Conservation (phyloP, 1,140 invertebrate species). For the Drosophila erecta region DNA sequence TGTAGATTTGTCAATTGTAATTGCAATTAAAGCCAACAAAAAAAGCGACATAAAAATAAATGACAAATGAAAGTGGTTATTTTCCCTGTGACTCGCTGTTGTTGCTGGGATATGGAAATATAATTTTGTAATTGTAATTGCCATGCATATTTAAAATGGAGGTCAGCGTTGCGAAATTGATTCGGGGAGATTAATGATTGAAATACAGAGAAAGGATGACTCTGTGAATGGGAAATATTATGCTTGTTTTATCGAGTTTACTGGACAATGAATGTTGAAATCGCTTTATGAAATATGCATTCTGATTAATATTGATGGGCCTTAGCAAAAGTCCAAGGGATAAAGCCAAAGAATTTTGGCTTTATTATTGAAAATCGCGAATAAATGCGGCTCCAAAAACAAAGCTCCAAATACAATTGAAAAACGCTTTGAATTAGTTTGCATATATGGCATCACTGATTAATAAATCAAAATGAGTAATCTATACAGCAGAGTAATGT, state of each 20-base stretch:
- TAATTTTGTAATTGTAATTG: constrained; percentile 59
- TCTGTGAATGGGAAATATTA: constrained; percentile 16
- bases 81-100: constrained; percentile 1
- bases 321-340: constrained; percentile 6
- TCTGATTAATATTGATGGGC: constrained; percentile 46
- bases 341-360: not conserved
- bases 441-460: too few species aligned
- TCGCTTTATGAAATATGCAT: constrained; percentile 50
- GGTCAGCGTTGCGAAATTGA: constrained; percentile 51
- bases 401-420: not conserved
- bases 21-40: constrained; percentile 47
- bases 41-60: constrained; percentile 33
- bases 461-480: not conserved
- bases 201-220: constrained; percentile 17
- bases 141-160: constrained; percentile 61
- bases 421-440: not conserved
- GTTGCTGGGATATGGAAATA: constrained; percentile 38
- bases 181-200: constrained; percentile 55
- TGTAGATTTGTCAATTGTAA: constrained; percentile 50
- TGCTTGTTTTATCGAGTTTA: constrained; percentile 40
- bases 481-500: not conserved
- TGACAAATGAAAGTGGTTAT: constrained; percentile 55
- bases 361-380: not conserved
- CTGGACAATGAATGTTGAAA: constrained; percentile 37
- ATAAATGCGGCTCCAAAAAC: too few species aligned